Evolutionary conservation across 2,113 vertebrate species (phyloP), one percentile per base, ranked within the genome.

Genomic region (Procavia capensis): DNA sequence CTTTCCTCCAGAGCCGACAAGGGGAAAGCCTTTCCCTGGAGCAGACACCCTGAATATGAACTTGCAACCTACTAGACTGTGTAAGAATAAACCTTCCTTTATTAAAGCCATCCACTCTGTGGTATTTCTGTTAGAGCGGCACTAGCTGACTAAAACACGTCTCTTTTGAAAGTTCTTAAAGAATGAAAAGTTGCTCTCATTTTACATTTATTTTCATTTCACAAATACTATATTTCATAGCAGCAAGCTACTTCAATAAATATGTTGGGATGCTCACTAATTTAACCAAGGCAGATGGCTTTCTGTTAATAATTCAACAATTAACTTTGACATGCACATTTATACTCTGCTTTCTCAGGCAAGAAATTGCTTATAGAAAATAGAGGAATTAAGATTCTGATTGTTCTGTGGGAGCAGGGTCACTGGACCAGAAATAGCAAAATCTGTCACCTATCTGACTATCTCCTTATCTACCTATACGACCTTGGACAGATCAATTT

Each of bases 271-370:
- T 61, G 24, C 27, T 96, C 3, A 41, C 31, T 61, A 17, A 31
- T 27, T 50, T 47, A 59, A 72, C n/a, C 9, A 83, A 57, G 75
- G 41, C 13, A 85, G 22, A 85, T 78, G 63, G 45, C 8, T 17
- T 43, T 78, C 63, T 94, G 34, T 92, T 85, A 94, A 68, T 63
- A 96, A 93, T 94, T 94, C 45, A 94, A 59, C 4, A 82, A 59
- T 75, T 92, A 95, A 29, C 22, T 61, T 92, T 85, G 68, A 5
- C 39, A 78, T 47, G 3, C 72, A 74, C n/a, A n/a, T n/a, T 13
- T 59, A 19, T 19, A 57, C 16, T 79, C 22, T 78, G 34, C 14
- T 54, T 89, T 93, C 29, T 84, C 57, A 39, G n/a, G 27, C 39
- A 82, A 74, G 43, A 75, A 61, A 29, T 76, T 93, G 11, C 9